Evolutionary conservation across 2,113 vertebrate genomes (phyloP).

Genomic region (Brachyistius frenatus): DNA sequence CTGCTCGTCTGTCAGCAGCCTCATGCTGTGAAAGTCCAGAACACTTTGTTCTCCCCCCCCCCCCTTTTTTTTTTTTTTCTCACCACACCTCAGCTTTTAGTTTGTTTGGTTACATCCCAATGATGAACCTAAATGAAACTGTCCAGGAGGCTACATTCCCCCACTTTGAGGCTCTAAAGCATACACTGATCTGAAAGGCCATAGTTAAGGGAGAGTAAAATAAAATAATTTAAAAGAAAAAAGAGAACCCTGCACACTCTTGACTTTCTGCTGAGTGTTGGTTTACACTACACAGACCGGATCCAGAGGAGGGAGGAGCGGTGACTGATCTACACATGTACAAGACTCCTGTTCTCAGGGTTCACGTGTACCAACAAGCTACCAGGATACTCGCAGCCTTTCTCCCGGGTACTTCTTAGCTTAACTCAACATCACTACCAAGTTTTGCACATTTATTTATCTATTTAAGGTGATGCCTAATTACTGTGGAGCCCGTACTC

Average conservation of each 20-base stretch:
- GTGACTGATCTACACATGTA: neutral
- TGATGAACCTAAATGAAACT: neutral
- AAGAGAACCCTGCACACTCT: neutral
- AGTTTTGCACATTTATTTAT: neutral
- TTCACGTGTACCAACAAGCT: neutral
- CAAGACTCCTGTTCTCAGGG: neutral
- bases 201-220: neutral
- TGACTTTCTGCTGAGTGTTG: conserved; percentile 21
- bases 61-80: neutral
- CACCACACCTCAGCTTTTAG: conserved; percentile 3
- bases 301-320: neutral
- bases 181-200: neutral
- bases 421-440: neutral
- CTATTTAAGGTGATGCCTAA: neutral
- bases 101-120: conserved; percentile 7
- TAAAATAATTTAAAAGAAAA: neutral
- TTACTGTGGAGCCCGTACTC: neutral
- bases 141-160: neutral
- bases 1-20: neutral
- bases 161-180: conserved; percentile 1
- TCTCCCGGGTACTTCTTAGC: no score
- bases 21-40: neutral
- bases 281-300: conserved; percentile 5
- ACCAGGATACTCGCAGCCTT: neutral
- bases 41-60: neutral